Evolutionary conservation across 2,797 vertebrate species (phyloP).

Genomic region (Petrocephalus sullivani): DNA sequence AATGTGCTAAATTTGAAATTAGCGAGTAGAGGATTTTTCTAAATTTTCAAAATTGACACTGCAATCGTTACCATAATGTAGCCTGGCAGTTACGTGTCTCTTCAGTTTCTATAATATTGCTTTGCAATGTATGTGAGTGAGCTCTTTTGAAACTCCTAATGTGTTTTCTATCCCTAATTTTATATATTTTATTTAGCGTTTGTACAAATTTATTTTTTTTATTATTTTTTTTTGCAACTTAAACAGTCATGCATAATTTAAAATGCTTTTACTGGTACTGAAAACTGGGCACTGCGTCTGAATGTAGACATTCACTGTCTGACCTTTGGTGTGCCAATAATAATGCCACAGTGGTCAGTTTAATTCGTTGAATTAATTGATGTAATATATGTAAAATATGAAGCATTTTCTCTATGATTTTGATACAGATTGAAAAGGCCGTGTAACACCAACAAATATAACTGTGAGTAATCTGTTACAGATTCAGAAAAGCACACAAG

Average conservation of each 20-base stretch:
- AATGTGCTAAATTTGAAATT: not conserved
- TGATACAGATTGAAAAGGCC: slow-evolving; percentile 8
- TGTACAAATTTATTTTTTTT: slow-evolving; percentile 9
- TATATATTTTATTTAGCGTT: slow-evolving; percentile 15
- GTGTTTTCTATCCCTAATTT: slow-evolving; percentile 3
- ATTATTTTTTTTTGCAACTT: slow-evolving; percentile 1
- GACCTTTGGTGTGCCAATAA: not conserved
- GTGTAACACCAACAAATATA: not conserved
- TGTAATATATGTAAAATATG: slow-evolving; percentile 8
- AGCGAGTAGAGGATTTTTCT: not conserved
- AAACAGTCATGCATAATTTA: slow-evolving; percentile 17
- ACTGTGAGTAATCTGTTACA: slow-evolving; percentile 6
- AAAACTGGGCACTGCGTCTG: slow-evolving; percentile 17
- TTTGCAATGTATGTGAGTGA: slow-evolving; percentile 13
- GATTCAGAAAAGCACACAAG: slow-evolving; percentile 11
- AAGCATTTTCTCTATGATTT: slow-evolving; percentile 26
- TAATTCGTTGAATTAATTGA: not conserved
- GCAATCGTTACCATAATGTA: not conserved
- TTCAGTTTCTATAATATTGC: slow-evolving; percentile 10
- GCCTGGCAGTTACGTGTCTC: not conserved
- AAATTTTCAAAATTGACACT: not conserved
- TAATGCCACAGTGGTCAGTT: slow-evolving; percentile 9
- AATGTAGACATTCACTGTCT: slow-evolving; percentile 21
- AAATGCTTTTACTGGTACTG: slow-evolving; percentile 13
- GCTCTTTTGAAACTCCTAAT: slow-evolving; percentile 19